Evolutionary conservation across 2,888 invertebrate species (phyloP), one percentile per base, ranked within the genome.

Genomic region (Tenthredo livida): DNA sequence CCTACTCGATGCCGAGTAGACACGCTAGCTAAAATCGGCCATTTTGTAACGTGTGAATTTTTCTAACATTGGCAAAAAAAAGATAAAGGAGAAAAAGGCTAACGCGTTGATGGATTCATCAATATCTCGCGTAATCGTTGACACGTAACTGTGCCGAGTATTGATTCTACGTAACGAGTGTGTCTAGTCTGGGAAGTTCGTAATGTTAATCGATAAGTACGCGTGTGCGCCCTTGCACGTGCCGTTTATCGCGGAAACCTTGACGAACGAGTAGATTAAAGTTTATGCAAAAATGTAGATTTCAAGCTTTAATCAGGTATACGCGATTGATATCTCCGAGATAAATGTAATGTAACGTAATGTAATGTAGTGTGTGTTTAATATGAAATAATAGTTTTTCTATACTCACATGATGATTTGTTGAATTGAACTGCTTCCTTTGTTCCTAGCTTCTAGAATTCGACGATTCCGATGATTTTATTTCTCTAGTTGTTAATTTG

Each of bases 391-490:
- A 3, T 33, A 25, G 3, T 25, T n/a, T 61, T 61, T 25, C 21
- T 21, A 61, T 61, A 92, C 91, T 92, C 84, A 92, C 92, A 92
- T 92, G 85, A 86, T 88, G 87, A 84, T 87, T 29, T 25, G 84
- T 87, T 84, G 83, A 70, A 85, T 86, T 85, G 84, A 54, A 78
- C 85, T 84, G 87, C 88, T 90, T 83, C 75, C 90, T 89, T 87
- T 85, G 86, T 91, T 89, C 89, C 88, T 85, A 85, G 87, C 72
- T 40, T 73, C 33, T n/a, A 54, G n/a, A n/a, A 54, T 54, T 54
- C 84, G 86, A 85, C 84, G 86, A 88, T 85, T 73, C 83, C 85
- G 84, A 47, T 47, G 21, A 47, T 47, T 82, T 43, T 25, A 61
- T 21, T 82, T 29, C 29, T n/a, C 21, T 43, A 21, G n/a, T n/a